Evolutionary conservation across 1,140 invertebrate genomes (phyloP), one percentile per base, ranked within the genome.

Genomic region (Manduca sexta): DNA sequence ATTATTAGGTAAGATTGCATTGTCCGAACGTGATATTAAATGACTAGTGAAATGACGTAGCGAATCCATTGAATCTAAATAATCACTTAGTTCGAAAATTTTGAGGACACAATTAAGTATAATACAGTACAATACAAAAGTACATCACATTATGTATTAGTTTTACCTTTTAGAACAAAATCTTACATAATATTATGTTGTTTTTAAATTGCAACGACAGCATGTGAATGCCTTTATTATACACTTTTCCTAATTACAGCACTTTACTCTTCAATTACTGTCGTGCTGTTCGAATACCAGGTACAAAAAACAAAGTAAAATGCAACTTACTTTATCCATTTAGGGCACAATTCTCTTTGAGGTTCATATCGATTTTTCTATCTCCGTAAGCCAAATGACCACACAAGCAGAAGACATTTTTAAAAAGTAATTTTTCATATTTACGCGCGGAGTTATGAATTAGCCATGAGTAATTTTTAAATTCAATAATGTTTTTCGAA

Each of bases 401-500:
- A 35, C 34, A 35, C 34, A 35, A n/a, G 34, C 12, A 48, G 51
- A 39, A 34, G 35, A 17, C 31, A 13, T 17, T 43, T 49, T 54
- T 33, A 45, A 45, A 49, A 45, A 45, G 52, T 45, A 12, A 21
- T 49, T 34, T 49, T 41, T 53, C 21, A 47, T 48, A 41, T 33
- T 40, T 47, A 53, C 11, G 5, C 34, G 13, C 4, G 12, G 18
- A 16, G 33, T 44, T 49, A 44, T 54, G 41, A 44, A 48, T 48
- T 39, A 26, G 15, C 33, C 11, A 48, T 37, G 40, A 49, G 42
- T 49, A 44, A 44, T 39, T 18, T 34, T 54, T 38, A 16, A 54
- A 54, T 45, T 46, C 18, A 45, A 49, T 45, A 38, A 56, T 56
- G 37, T 42, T 50, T 47, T 56, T 56, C 11, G 31, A 43, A 46